These are phyloP conservation scores for Formica selysi DNA, from an alignment of 1,140 invertebrate genomes.

Conservation along the genomic window DNA sequence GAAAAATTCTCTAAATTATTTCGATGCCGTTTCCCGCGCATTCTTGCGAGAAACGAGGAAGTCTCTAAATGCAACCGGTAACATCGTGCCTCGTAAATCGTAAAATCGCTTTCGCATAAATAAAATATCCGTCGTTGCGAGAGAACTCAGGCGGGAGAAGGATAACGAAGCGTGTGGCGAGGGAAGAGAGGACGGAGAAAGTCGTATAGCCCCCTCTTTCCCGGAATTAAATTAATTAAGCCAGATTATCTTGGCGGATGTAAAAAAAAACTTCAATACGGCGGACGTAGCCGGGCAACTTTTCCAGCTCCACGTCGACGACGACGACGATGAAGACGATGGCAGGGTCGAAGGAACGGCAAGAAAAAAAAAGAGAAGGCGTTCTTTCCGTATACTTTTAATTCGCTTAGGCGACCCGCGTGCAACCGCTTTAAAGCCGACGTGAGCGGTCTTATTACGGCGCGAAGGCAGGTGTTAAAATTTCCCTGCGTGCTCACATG, in stretches of 20 bases:
- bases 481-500: constrained; percentile 65
- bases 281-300: constrained; percentile 44
- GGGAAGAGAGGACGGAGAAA: background rate
- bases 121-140: constrained; percentile 53
- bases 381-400: constrained; percentile 71
- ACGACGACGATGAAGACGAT: constrained; percentile 29
- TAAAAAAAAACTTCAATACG: constrained; percentile 74
- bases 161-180: constrained; percentile 35
- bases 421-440: constrained; percentile 57
- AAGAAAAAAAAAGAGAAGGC: background rate
- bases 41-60: constrained; percentile 13
- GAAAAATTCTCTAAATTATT: constrained; percentile 40
- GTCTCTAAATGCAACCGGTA: constrained; percentile 22
- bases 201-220: constrained; percentile 17
- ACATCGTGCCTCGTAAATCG: constrained; percentile 38
- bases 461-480: constrained; percentile 71
- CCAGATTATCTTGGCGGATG: constrained; percentile 72
- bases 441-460: constrained; percentile 63
- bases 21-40: background rate
- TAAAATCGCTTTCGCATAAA: constrained; percentile 52
- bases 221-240: constrained; percentile 78
- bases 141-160: background rate
- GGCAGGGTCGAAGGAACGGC: background rate
- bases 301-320: constrained; percentile 41
- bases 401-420: constrained; percentile 72